These are phyloP conservation scores for Dromaius novaehollandiae DNA, from an alignment of 2,113 vertebrate species.

Conservation along the genomic window DNA sequence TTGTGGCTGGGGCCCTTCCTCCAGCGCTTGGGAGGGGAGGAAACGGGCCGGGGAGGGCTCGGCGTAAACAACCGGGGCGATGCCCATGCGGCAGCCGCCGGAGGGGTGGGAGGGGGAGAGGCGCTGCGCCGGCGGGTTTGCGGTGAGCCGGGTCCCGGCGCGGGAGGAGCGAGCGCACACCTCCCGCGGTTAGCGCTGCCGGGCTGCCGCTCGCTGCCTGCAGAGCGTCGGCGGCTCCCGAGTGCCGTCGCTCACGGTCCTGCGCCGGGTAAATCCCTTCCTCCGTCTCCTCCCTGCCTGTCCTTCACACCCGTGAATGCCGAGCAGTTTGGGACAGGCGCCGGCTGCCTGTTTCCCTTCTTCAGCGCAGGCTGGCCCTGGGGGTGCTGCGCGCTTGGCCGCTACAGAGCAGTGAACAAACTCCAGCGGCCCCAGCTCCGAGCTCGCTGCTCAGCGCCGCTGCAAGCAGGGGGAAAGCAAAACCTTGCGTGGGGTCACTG, in stretches of 20 bases:
- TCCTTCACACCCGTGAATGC: neutral
- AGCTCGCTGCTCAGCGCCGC: neutral
- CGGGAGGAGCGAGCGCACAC: neutral
- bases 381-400: neutral
- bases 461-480: neutral
- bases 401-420: neutral
- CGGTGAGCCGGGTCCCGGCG: neutral
- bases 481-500: neutral
- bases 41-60: neutral
- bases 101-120: neutral
- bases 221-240: neutral
- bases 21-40: neutral
- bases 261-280: neutral
- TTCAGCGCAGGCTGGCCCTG: neutral
- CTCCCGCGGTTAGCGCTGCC: neutral
- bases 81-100: neutral
- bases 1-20: no score
- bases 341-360: neutral
- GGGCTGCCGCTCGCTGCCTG: neutral
- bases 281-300: neutral
- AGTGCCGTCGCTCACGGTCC: neutral
- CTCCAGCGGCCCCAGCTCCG: accelerated
- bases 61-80: neutral
- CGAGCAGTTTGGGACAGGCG: neutral
- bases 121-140: neutral